A percentile compares a stretch with the other conserved stretches of the same genome.
These are phyloP conservation scores for Acrossocheilus fasciatus DNA, from an alignment of 2,797 vertebrate species.

Conservation along the genomic window DNA sequence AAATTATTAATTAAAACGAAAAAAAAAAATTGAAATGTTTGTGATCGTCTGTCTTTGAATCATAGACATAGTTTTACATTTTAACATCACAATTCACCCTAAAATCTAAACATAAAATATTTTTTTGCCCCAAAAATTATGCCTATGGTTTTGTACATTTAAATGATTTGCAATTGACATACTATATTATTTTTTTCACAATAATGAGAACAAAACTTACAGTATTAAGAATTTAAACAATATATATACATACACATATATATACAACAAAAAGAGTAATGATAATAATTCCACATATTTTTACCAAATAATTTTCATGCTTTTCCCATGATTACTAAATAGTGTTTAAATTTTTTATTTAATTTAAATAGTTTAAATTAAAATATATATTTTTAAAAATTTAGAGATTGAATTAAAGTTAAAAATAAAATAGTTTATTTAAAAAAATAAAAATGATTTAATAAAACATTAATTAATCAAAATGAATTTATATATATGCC, in stretches of 20 bases:
- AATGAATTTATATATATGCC: too few relatives aligned
- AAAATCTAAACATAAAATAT: not conserved
- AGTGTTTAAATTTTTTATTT: not conserved
- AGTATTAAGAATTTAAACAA: not conserved
- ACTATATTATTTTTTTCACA: not conserved
- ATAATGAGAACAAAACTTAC: not conserved
- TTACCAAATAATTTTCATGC: not conserved
- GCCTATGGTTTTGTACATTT: not conserved
- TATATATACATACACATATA: not conserved
- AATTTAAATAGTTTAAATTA: too few relatives aligned
- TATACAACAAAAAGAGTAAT: not conserved
- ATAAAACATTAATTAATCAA: not conserved
- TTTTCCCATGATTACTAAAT: not conserved
- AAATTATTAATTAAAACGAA: too few relatives aligned
- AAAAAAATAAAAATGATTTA: not conserved
- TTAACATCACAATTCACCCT: not conserved
- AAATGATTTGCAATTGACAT: not conserved
- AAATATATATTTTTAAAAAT: too few relatives aligned
- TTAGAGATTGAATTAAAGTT: not conserved
- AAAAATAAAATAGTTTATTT: not conserved
- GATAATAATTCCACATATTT: not conserved
- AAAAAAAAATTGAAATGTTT: constrained; percentile 29
- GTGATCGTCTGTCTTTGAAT: constrained; percentile 48
- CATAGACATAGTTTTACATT: not conserved
- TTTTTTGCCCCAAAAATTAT: not conserved